Conservation (phyloP, 2,888 invertebrate genomes). For the Folsomia candida region DNA sequence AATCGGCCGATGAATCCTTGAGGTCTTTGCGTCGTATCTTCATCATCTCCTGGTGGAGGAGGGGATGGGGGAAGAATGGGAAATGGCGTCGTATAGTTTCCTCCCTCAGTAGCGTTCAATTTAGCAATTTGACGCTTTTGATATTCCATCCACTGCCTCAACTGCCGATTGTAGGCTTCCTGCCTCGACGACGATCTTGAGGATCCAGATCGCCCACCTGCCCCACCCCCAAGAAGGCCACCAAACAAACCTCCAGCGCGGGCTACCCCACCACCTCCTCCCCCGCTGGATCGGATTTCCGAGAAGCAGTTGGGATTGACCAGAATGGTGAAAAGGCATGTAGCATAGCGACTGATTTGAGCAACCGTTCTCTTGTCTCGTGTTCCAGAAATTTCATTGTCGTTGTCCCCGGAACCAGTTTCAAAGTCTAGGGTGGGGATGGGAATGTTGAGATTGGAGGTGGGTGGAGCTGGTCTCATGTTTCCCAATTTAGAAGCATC, state of each 20-base stretch:
- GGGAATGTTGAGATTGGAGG: neutral
- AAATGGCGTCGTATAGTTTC: constrained; percentile 30
- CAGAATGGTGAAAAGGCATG: constrained; percentile 41
- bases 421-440: constrained; percentile 27
- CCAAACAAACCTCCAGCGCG: constrained; percentile 6
- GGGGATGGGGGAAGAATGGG: constrained; percentile 37
- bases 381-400: constrained; percentile 1
- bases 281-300: constrained; percentile 16
- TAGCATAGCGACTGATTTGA: constrained; percentile 29
- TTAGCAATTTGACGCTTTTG: constrained; percentile 14
- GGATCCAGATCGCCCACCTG: neutral
- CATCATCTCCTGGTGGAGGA: constrained; percentile 14
- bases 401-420: constrained; percentile 27
- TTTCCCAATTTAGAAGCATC: neutral
- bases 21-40: neutral
- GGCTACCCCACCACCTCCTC: constrained; percentile 4
- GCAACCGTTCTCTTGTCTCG: constrained; percentile 40
- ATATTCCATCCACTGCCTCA: constrained; percentile 22
- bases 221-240: constrained; percentile 1
- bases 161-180: constrained; percentile 15
- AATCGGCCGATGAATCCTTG: constrained; percentile 8
- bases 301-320: constrained; percentile 40
- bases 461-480: neutral
- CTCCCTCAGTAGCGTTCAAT: constrained; percentile 34
- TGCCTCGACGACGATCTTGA: constrained; percentile 19